Evolutionary conservation across 2,888 invertebrate species (phyloP).

Genomic region (Barypeithes pellucidus): DNA sequence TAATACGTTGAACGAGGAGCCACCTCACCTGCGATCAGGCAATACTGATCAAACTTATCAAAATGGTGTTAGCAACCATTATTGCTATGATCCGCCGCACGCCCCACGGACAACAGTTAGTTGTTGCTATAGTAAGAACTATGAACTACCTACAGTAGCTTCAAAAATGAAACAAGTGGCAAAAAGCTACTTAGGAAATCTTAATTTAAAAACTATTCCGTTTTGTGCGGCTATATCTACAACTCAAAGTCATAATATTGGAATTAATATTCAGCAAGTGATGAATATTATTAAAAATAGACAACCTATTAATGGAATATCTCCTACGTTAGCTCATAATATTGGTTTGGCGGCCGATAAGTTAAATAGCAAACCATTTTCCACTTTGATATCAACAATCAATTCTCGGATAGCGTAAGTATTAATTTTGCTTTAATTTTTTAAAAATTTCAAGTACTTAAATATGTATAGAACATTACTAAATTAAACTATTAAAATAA

Average conservation of each 20-base stretch:
- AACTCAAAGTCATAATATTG: conserved; percentile 78
- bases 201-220: conserved; percentile 72
- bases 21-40: neutral
- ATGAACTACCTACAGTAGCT: conserved; percentile 79
- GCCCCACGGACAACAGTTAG: conserved; percentile 57
- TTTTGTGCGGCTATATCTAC: conserved; percentile 77
- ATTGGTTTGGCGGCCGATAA: conserved; percentile 69
- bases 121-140: conserved; percentile 65
- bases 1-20: conserved; percentile 23
- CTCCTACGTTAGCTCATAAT: conserved; percentile 69
- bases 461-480: too few species aligned
- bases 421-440: neutral
- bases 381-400: conserved; percentile 65
- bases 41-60: conserved; percentile 19
- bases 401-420: conserved; percentile 59
- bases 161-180: conserved; percentile 78
- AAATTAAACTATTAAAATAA: neutral
- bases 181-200: conserved; percentile 72
- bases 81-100: conserved; percentile 57
- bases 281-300: conserved; percentile 65
- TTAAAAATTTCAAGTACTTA: too few species aligned
- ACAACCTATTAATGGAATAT: conserved; percentile 65
- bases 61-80: conserved; percentile 14
- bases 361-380: conserved; percentile 63
- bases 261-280: conserved; percentile 79